Percentiles rank a stretch among this genome's conserved stretches.
phyloP scores from a whole-genome alignment of 1,140 invertebrate genomes.

The Lutraria rhynchaena region DNA sequence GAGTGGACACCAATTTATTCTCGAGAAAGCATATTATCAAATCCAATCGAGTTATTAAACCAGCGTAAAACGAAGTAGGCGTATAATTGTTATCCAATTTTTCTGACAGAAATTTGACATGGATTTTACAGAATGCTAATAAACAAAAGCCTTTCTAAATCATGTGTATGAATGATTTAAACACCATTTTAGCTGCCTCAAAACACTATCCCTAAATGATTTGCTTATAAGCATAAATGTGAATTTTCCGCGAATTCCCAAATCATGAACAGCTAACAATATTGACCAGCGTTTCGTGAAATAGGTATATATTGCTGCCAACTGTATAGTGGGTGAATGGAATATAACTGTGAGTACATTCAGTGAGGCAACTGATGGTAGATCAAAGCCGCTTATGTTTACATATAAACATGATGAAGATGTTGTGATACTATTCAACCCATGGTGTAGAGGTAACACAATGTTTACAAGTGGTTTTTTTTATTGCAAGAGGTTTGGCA shows the following conservation, averaged over 20 bases:
- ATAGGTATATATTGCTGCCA: conserved; percentile 81
- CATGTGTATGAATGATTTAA: not conserved
- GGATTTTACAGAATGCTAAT: not conserved
- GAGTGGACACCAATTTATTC: not conserved
- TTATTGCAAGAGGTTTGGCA: no score
- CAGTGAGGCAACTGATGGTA: conserved; percentile 72
- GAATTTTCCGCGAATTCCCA: no score
- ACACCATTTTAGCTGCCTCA: no score
- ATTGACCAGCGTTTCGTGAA: not conserved
- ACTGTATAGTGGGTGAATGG: conserved; percentile 93
- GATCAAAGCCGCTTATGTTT: conserved; percentile 80
- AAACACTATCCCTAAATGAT: no score
- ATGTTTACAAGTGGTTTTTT: no score
- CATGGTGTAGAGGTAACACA: conserved; percentile 89
- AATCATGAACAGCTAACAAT: no score
- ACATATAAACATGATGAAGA: conserved; percentile 86
- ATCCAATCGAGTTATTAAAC: not conserved
- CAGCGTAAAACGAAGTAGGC: not conserved
- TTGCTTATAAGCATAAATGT: no score
- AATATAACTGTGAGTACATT: conserved; percentile 92
- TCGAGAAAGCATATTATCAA: not conserved
- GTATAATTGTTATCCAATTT: not conserved
- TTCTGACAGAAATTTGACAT: not conserved
- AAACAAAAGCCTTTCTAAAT: not conserved
- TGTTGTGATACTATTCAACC: conserved; percentile 92